Conservation (phyloP, 2,797 vertebrate species). For the Tamandua tetradactyla region DNA sequence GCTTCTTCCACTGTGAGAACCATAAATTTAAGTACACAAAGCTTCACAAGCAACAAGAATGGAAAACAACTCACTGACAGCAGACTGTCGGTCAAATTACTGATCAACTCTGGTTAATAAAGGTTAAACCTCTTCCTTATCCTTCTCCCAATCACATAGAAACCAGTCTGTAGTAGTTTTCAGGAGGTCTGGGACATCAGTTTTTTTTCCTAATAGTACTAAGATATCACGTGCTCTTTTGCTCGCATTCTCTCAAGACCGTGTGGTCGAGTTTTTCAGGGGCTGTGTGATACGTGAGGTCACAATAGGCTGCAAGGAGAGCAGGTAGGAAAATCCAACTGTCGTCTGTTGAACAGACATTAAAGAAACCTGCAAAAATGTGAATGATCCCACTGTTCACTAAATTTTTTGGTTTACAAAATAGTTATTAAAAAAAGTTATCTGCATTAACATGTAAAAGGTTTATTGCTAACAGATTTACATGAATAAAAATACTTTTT, state of each 20-base stretch:
- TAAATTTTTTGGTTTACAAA: background rate
- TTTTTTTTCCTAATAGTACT: no score
- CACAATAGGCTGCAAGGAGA: background rate
- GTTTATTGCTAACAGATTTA: background rate
- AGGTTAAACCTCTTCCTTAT: background rate
- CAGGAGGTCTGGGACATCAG: no score
- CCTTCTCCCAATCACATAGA: background rate
- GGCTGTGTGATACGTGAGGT: background rate
- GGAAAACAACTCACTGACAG: background rate
- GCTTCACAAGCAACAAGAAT: background rate
- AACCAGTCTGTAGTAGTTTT: background rate
- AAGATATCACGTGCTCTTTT: background rate
- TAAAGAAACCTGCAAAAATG: background rate
- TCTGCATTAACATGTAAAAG: background rate
- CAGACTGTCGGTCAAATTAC: background rate
- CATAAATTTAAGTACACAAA: background rate
- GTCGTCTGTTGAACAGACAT: background rate
- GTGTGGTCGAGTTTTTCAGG: no score
- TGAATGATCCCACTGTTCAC: background rate
- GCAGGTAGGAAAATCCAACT: background rate
- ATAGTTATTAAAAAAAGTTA: background rate
- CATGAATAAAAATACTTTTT: background rate
- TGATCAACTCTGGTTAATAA: background rate
- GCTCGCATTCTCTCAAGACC: background rate
- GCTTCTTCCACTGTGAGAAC: no score